Conservation (phyloP, 2,113 vertebrate genomes). For the Variabilichromis moorii region DNA sequence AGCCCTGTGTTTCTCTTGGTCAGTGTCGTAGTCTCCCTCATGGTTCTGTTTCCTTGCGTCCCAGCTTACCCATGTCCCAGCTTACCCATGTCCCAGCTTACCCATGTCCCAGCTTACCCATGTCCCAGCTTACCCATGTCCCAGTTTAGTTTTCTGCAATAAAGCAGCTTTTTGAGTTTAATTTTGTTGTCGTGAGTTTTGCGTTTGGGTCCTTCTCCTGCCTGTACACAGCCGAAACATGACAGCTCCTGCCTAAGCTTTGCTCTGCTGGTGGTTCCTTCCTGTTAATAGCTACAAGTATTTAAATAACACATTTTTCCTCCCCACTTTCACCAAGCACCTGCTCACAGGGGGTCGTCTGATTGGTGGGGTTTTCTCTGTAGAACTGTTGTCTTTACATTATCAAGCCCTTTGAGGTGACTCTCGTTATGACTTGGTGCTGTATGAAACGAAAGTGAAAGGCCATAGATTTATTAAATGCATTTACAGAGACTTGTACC, state of each 20-base stretch:
- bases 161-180: too few relatives aligned
- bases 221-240: too few relatives aligned
- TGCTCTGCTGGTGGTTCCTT: not conserved
- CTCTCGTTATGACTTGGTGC: not conserved
- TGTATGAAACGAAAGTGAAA: not conserved
- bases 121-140: accelerated
- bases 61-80: too few relatives aligned
- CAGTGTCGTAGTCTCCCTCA: too few relatives aligned
- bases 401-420: not conserved
- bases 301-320: not conserved
- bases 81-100: too few relatives aligned
- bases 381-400: not conserved
- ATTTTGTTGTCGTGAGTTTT: accelerated
- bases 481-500: not conserved
- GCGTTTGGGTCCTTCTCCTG: too few relatives aligned
- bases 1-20: too few relatives aligned
- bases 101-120: too few relatives aligned
- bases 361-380: not conserved
- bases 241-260: not conserved
- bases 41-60: too few relatives aligned
- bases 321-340: accelerated
- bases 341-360: not conserved
- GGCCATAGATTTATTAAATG: not conserved
- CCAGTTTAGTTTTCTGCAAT: too few relatives aligned
- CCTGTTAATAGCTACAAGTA: not conserved